Evolutionary conservation across 2,113 vertebrate genomes (phyloP).

Genomic region (Suncus etruscus): DNA sequence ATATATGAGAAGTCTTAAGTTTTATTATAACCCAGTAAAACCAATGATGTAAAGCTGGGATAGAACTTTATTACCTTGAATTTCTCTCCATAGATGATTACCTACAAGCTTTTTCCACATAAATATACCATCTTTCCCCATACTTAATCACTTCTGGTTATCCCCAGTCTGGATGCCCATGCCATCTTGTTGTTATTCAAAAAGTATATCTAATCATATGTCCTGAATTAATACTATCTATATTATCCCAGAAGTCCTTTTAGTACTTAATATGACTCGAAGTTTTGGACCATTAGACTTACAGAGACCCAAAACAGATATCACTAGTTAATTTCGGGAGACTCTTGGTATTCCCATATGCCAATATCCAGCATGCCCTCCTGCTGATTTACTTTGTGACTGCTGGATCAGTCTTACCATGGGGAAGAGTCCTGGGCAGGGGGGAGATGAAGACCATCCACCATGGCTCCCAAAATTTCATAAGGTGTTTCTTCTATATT

Average conservation of each 20-base stretch:
- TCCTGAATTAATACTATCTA: background rate
- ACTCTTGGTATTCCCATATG: background rate
- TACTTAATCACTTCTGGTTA: background rate
- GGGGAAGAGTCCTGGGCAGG: background rate
- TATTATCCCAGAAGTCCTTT: background rate
- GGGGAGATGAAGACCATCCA: slow-evolving; percentile 37
- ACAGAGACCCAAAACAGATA: background rate
- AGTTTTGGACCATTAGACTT: background rate
- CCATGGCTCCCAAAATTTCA: slow-evolving; percentile 54
- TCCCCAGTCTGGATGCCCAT: background rate
- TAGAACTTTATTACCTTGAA: too few relatives aligned
- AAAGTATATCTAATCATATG: background rate
- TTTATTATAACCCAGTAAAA: background rate
- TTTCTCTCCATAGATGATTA: background rate
- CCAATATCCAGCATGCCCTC: background rate
- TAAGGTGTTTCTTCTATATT: background rate
- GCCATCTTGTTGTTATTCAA: background rate
- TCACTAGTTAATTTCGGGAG: background rate
- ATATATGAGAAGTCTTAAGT: background rate
- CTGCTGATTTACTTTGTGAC: background rate
- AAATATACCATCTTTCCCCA: slow-evolving; percentile 1
- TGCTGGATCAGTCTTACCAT: slow-evolving; percentile 32
- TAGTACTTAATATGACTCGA: background rate
- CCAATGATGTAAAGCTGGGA: background rate
- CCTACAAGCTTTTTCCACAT: background rate